Evolutionary conservation across 2,888 invertebrate species (phyloP).

Genomic region (Anodontia alba): DNA sequence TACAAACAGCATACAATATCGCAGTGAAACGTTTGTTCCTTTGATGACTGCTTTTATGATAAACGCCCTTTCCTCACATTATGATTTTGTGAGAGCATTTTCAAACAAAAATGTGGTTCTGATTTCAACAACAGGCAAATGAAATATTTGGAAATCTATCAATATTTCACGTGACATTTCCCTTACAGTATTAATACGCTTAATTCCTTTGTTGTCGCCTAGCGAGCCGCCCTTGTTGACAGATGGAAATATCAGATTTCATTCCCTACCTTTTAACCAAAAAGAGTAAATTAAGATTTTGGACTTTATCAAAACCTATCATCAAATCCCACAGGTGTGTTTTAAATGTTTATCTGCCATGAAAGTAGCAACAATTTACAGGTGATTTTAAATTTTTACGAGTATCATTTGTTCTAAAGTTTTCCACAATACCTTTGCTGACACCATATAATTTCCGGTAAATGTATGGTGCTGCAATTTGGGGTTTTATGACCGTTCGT

Average conservation of each 20-base stretch:
- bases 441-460: constrained; percentile 60
- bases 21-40: too few relatives aligned
- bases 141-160: too few relatives aligned
- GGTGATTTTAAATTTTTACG: constrained; percentile 59
- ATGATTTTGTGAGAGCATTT: too few relatives aligned
- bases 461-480: constrained; percentile 31
- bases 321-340: constrained; percentile 58
- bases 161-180: background rate
- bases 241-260: constrained; percentile 40
- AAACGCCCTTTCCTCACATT: too few relatives aligned
- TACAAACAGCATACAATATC: too few relatives aligned
- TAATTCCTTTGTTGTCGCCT: background rate
- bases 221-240: constrained; percentile 35
- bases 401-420: constrained; percentile 52
- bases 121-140: too few relatives aligned
- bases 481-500: constrained; percentile 36
- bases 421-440: constrained; percentile 54
- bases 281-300: constrained; percentile 57
- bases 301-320: constrained; percentile 55
- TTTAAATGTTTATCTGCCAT: constrained; percentile 34
- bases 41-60: too few relatives aligned
- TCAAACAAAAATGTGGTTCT: too few relatives aligned
- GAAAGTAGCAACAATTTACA: constrained; percentile 58
- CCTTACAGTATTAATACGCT: background rate
- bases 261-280: constrained; percentile 6